Evolutionary conservation across 2,113 vertebrate species (phyloP), one percentile per base, ranked within the genome.

Genomic region (Oryzias curvinotus): DNA sequence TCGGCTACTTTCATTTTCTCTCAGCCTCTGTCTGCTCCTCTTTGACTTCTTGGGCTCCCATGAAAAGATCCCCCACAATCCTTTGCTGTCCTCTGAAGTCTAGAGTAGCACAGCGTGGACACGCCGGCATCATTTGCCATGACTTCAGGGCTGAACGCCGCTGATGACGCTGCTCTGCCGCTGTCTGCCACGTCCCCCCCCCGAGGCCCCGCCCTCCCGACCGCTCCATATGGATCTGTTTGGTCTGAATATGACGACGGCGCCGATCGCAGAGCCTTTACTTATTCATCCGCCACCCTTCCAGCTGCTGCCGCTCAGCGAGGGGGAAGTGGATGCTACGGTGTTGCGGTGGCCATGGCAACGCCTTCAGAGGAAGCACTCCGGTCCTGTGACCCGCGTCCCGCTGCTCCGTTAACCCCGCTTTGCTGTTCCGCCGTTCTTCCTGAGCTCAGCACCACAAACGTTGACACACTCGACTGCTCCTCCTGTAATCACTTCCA

Each of bases 251-350:
- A 58, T 43, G 56, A 67, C 17, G 41, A 55, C 50, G 50, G 60
- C 81, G 64, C 69, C 59, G 65, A 73, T 53, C 50, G 51, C 23
- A 71, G 66, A 75, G 75, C 64, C 62, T 83, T 91, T 83, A 89
- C 70, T 88, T 83, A 87, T 89, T 88, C 61, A 85, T 88, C 80
- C 59, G 57, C 74, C 62, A 78, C 65, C 59, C 53, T 59, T 54
- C 68, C 49, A 26, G 53, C 47, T 65, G 71, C 83, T 12, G 1
- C 68, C 53, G 61, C 56, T 42, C 3, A 54, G 64, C 28, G 52
- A 80, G 62, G 54, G 59, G 65, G 80, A 88, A 85, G 81, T 68
- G 75, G 75, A 80, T 75, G 56, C 55, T 84, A 65, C 8, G 85
- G 82, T 74, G 76, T 76, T 61, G 43, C 17, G 65, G 75, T 78